A percentile compares a stretch with the other conserved stretches of the same genome.
Evolutionary conservation across 2,113 vertebrate species (phyloP).

Genomic region (Vidua chalybeata): DNA sequence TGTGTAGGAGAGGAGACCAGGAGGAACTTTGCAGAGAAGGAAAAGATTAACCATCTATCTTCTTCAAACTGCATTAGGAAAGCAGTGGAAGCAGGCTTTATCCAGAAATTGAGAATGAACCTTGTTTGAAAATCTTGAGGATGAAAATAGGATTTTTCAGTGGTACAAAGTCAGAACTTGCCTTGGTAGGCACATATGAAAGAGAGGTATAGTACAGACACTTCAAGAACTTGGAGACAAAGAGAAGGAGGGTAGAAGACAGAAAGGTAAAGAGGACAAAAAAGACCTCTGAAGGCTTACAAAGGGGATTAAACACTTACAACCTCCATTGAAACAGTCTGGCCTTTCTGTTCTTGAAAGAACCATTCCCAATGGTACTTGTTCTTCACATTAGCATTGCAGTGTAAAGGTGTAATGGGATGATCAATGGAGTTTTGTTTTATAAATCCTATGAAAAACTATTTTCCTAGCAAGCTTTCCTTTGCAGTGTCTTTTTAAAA

Average conservation of each 20-base stretch:
- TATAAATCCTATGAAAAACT: not conserved
- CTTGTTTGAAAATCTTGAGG: not conserved
- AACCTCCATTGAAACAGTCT: not conserved
- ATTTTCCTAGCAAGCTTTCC: not conserved
- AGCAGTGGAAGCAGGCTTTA: not conserved
- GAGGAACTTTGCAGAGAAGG: not conserved
- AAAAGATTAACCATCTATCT: not conserved
- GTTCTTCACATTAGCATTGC: not conserved
- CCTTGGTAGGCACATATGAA: not conserved
- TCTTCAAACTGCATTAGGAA: not conserved
- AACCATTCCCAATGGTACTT: not conserved
- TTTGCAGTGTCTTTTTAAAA: not conserved
- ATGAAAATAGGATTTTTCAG: not conserved
- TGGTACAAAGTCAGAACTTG: not conserved
- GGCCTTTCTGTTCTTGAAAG: not conserved
- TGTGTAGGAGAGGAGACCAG: not conserved
- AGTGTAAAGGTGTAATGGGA: not conserved
- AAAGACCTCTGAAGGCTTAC: not conserved
- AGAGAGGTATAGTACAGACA: not conserved
- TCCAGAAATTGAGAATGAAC: not conserved
- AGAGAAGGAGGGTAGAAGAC: not conserved
- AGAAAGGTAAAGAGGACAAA: not conserved
- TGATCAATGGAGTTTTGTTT: not conserved
- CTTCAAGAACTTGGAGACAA: not conserved
- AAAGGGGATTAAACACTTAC: not conserved